phyloP scores from a whole-genome alignment of 1,140 invertebrate genomes.

The Drosophila subobscura region DNA sequence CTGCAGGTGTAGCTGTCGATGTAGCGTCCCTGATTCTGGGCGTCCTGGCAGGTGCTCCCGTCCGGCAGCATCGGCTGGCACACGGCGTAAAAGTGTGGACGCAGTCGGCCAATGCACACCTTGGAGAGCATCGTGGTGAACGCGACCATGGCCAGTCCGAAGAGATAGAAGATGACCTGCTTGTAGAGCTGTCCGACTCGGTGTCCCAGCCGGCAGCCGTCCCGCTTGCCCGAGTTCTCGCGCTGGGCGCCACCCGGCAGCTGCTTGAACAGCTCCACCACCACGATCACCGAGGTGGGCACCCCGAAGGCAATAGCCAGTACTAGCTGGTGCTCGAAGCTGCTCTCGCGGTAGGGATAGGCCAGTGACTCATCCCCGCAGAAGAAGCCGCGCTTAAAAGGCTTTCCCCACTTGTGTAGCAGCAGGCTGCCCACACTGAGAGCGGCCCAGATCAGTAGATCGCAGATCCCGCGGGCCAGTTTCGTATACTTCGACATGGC shows the following conservation, averaged over 20 bases:
- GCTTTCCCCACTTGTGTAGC: slow-evolving; percentile 84
- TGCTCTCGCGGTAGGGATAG: slow-evolving; percentile 91
- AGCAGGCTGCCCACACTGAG: slow-evolving; percentile 49
- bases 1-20: slow-evolving; percentile 87
- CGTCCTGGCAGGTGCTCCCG: slow-evolving; percentile 84
- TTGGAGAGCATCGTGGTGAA: slow-evolving; percentile 94
- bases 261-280: slow-evolving; percentile 76
- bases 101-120: slow-evolving; percentile 93
- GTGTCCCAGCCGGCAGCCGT: slow-evolving; percentile 84
- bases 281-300: slow-evolving; percentile 62
- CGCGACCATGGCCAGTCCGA: slow-evolving; percentile 91
- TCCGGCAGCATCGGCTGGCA: slow-evolving; percentile 87
- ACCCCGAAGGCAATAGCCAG: slow-evolving; percentile 45
- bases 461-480: slow-evolving; percentile 64
- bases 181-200: slow-evolving; percentile 88
- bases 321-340: slow-evolving; percentile 84
- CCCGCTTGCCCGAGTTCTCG: slow-evolving; percentile 33
- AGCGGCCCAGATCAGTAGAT: slow-evolving; percentile 64
- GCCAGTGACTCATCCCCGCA: slow-evolving; percentile 96
- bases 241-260: slow-evolving; percentile 37
- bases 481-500: slow-evolving; percentile 72
- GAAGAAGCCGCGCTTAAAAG: slow-evolving; percentile 96
- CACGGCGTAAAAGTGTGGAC: slow-evolving; percentile 95
- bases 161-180: slow-evolving; percentile 91
- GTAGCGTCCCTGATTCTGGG: slow-evolving; percentile 86